Evolutionary conservation across 2,888 invertebrate species (phyloP).

Genomic region (Mystacides longicornis): DNA sequence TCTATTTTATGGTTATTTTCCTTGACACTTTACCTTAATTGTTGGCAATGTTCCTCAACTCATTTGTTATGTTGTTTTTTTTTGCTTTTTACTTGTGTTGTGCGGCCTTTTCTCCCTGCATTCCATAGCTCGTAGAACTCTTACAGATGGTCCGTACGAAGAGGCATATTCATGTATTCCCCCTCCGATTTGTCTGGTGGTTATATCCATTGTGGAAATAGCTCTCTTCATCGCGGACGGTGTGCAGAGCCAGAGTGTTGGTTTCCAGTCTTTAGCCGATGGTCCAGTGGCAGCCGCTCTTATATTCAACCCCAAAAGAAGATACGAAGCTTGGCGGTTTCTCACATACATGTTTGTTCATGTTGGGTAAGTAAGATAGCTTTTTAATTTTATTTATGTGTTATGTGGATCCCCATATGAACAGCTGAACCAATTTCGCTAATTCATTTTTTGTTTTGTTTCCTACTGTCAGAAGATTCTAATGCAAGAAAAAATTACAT

Average conservation of each 20-base stretch:
- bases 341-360: constrained; percentile 95
- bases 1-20: neutral
- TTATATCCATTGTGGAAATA: constrained; percentile 84
- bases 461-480: too few species aligned
- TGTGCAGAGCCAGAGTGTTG: constrained; percentile 28
- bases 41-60: neutral
- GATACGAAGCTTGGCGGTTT: constrained; percentile 89
- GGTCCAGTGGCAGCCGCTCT: constrained; percentile 76
- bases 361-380: constrained; percentile 79
- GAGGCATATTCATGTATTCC: constrained; percentile 77
- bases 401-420: too few species aligned
- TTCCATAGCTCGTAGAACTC: constrained; percentile 4
- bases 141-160: constrained; percentile 15
- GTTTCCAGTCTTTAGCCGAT: constrained; percentile 41
- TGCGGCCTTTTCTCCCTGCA: neutral
- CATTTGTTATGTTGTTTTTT: neutral
- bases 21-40: neutral
- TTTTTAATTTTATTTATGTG: too few species aligned
- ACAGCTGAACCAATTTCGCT: too few species aligned
- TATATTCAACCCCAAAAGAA: constrained; percentile 80
- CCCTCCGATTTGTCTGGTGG: constrained; percentile 85
- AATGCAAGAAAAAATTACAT: too few species aligned
- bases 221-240: constrained; percentile 57
- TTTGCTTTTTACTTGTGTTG: neutral
- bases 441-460: too few species aligned